Evolutionary conservation across 2,888 invertebrate genomes (phyloP).

Genomic region (Sinotaia quadrata): DNA sequence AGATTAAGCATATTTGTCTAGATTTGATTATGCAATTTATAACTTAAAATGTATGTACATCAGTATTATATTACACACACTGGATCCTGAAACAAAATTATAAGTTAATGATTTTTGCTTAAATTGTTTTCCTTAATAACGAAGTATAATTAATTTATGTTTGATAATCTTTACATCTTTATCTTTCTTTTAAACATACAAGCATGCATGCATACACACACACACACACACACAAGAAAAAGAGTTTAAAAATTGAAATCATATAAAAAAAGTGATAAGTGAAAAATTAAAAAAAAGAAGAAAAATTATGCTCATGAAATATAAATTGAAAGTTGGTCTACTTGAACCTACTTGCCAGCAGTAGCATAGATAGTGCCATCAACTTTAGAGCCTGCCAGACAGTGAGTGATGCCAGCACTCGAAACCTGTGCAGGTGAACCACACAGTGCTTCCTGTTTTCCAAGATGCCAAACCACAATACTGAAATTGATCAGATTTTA

Average conservation of each 20-base stretch:
- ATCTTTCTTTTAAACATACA: slow-evolving; percentile 7
- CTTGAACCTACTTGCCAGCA: slow-evolving; percentile 72
- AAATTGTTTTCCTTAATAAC: too few species aligned
- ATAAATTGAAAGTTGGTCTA: too few species aligned
- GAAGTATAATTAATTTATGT: too few species aligned
- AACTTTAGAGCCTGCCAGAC: slow-evolving; percentile 73
- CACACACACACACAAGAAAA: slow-evolving; percentile 6
- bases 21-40: too few species aligned
- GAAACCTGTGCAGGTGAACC: slow-evolving; percentile 78
- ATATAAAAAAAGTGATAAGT: neutral
- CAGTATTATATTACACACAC: too few species aligned
- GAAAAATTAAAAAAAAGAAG: too few species aligned
- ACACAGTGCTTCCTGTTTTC: slow-evolving; percentile 76
- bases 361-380: slow-evolving; percentile 71
- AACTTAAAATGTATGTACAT: too few species aligned
- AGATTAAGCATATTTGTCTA: too few species aligned
- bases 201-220: slow-evolving; percentile 2
- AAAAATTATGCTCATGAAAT: neutral
- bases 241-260: neutral
- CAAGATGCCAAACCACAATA: slow-evolving; percentile 88
- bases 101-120: too few species aligned
- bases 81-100: too few species aligned
- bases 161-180: too few species aligned
- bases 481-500: too few species aligned
- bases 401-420: slow-evolving; percentile 82